Evolutionary conservation across 2,888 invertebrate genomes (phyloP), one percentile per base, ranked within the genome.

Genomic region (Hartigia nigra): DNA sequence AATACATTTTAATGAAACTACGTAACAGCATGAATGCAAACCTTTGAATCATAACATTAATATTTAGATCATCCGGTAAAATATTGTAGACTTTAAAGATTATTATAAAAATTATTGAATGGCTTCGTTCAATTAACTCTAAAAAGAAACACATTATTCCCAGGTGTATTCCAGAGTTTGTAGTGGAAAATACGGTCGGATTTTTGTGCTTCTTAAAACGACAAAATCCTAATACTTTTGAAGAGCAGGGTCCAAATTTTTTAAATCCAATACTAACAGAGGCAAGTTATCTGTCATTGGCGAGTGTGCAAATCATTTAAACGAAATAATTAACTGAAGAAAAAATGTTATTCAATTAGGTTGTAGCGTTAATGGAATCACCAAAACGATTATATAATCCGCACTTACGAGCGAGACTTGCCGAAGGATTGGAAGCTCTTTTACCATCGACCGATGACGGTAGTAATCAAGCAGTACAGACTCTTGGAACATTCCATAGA

Each of bases 301-400:
- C 23, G 36, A 3, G 0, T 14, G 14, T 9, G 3, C 12, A 1
- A 5, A 78, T 11, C 5, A 12, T 35, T 35, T 74, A 2, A 69
- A 9, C 14, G n/a, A 75, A 23, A 69, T 14, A 31, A 14, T 23
- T 77, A 31, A 72, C 36, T 70, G 34, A 12, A 39, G 14, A 9
- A 23, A 55, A 55, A 23, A 23, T 55, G 23, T 1, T 23, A 55
- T 32, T 72, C 31, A 23, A 76, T 55, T 31, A 91, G 90, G 95
- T 98, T 32, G 92, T 98, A 36, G 94, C 96, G 1, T 96, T 96
- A 87, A 98, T 98, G 98, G 98, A 98, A 0, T 96, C 96, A 77
- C 94, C 96, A 0, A 92, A 94, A 4, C 93, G 96, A 79, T 95
- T 97, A 81, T 95, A 96, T 87, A 99, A 98, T 93, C 98, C 99